Conservation (phyloP, 2,888 invertebrate species). For the Rhimphoctona megacephalus region DNA sequence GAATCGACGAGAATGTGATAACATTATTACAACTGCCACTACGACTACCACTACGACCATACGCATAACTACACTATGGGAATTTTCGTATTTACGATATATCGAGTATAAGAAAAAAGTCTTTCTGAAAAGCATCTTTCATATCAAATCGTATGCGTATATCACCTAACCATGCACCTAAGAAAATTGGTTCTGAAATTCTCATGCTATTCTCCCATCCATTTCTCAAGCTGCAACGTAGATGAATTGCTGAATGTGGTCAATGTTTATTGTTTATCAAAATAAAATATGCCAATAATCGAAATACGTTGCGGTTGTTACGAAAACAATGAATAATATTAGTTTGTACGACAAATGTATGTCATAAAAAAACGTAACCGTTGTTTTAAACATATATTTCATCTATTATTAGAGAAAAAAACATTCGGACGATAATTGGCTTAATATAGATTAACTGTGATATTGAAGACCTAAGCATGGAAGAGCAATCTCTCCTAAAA, state of each 20-base stretch:
- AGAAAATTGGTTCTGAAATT: slow-evolving; percentile 77
- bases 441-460: background rate
- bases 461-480: background rate
- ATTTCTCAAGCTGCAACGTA: slow-evolving; percentile 9
- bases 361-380: background rate
- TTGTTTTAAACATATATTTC: background rate
- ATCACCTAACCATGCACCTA: slow-evolving; percentile 74
- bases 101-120: slow-evolving; percentile 20
- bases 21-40: slow-evolving; percentile 33
- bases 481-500: slow-evolving; percentile 51
- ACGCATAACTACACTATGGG: background rate
- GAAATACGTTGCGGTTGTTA: background rate
- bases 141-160: slow-evolving; percentile 74
- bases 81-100: slow-evolving; percentile 17
- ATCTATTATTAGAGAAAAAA: background rate
- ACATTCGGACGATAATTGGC: background rate
- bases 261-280: background rate
- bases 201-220: slow-evolving; percentile 45
- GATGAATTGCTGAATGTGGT: slow-evolving; percentile 9
- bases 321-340: background rate
- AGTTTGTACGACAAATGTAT: background rate
- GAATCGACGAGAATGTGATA: slow-evolving; percentile 75
- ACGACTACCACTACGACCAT: slow-evolving; percentile 13
- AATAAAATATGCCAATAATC: background rate
- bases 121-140: slow-evolving; percentile 65